A percentile compares a stretch with the other conserved stretches of the same genome.
phyloP scores from a whole-genome alignment of 2,888 invertebrate species.

The Aricia artaxerxes region DNA sequence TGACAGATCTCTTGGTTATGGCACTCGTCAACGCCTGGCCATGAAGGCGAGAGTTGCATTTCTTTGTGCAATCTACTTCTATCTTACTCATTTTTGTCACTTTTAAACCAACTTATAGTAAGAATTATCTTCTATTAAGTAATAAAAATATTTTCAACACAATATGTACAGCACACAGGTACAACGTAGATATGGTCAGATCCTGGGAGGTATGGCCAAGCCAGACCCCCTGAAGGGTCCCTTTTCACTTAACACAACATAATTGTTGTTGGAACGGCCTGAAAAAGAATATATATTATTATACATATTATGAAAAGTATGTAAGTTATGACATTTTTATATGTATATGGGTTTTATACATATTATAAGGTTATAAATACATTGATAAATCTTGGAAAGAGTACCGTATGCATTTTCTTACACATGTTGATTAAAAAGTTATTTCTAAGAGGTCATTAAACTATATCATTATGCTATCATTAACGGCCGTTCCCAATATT shows the following conservation, averaged over 20 bases:
- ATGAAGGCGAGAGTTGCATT: slow-evolving; percentile 79
- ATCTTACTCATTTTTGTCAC: slow-evolving; percentile 64
- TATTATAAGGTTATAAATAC: slow-evolving; percentile 7
- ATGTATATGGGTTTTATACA: too few species aligned
- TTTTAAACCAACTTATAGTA: neutral
- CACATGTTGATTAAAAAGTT: neutral
- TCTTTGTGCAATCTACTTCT: slow-evolving; percentile 80
- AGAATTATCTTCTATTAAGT: slow-evolving; percentile 13
- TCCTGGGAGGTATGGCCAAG: slow-evolving; percentile 40
- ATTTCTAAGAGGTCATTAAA: neutral
- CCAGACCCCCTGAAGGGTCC: slow-evolving; percentile 61
- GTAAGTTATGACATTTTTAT: too few species aligned
- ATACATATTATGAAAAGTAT: too few species aligned
- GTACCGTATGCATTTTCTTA: too few species aligned
- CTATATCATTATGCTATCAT: neutral
- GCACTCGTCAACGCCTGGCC: slow-evolving; percentile 82
- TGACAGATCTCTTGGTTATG: slow-evolving; percentile 82
- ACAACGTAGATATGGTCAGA: slow-evolving; percentile 41
- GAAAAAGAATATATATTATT: slow-evolving; percentile 46
- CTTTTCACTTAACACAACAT: slow-evolving; percentile 61
- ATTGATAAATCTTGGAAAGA: neutral
- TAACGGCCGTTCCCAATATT: neutral
- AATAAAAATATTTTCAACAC: slow-evolving; percentile 13
- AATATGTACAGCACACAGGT: slow-evolving; percentile 40
- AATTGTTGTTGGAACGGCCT: slow-evolving; percentile 58